These are phyloP conservation scores for Dryas iulia DNA, from an alignment of 1,140 invertebrate genomes.

Conservation along the genomic window DNA sequence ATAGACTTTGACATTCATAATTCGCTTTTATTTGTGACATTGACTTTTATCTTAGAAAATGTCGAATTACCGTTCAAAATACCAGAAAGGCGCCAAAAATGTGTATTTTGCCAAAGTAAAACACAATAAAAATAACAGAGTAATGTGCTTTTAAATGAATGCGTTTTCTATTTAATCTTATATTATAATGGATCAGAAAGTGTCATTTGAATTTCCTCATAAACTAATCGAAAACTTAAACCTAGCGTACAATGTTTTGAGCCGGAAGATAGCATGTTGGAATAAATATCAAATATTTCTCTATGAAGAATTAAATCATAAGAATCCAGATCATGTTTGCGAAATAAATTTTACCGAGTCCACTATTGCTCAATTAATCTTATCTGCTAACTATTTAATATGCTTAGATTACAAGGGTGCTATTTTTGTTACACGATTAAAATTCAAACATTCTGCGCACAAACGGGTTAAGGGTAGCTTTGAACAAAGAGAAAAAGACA, in stretches of 20 bases:
- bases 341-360: conserved; percentile 40
- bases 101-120: neutral
- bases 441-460: conserved; percentile 49
- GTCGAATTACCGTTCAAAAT: neutral
- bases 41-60: neutral
- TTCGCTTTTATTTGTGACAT: no score
- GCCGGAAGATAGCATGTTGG: conserved; percentile 45
- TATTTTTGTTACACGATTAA: conserved; percentile 46
- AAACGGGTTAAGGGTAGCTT: conserved; percentile 49
- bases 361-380: conserved; percentile 39
- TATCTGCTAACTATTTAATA: conserved; percentile 49
- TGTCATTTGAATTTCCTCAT: conserved; percentile 12
- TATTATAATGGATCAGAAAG: conserved; percentile 6
- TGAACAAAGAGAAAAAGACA: conserved; percentile 34
- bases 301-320: conserved; percentile 46
- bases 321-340: conserved; percentile 28
- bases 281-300: conserved; percentile 66
- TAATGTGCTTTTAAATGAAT: neutral
- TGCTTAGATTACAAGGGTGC: conserved; percentile 51
- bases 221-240: conserved; percentile 43
- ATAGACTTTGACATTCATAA: neutral
- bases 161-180: neutral
- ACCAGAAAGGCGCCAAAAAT: neutral
- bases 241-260: conserved; percentile 41
- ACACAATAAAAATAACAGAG: neutral